Evolutionary conservation across 1,140 invertebrate genomes (phyloP).

Genomic region (Stegodyphus dumicola): DNA sequence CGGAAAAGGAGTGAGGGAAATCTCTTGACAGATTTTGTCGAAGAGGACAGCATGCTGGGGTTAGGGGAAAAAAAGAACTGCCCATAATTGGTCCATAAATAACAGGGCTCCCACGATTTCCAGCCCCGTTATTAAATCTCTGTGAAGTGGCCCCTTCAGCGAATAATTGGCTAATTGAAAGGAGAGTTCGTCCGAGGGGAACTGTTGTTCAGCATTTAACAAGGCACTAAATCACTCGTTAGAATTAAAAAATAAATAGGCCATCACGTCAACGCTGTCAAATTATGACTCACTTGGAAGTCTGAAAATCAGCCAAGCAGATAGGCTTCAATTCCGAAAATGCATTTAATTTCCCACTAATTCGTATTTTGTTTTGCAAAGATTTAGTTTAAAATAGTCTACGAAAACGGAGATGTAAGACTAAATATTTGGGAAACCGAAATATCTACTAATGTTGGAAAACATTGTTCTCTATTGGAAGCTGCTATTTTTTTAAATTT

Average conservation of each 20-base stretch:
- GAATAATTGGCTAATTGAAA: conserved; percentile 54
- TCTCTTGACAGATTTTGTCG: neutral
- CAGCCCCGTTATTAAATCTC: conserved; percentile 56
- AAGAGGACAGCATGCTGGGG: neutral
- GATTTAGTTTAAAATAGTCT: no score
- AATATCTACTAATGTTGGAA: no score
- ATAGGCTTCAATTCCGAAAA: no score
- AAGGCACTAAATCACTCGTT: conserved; percentile 41
- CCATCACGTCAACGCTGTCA: conserved; percentile 1
- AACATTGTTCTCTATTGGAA: no score
- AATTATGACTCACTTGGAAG: conserved; percentile 5
- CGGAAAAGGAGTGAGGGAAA: neutral
- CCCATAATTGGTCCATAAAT: conserved; percentile 59
- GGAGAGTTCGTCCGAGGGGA: conserved; percentile 13
- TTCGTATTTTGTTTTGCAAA: no score
- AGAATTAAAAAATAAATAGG: neutral
- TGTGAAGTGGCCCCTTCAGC: conserved; percentile 49
- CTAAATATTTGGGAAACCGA: no score
- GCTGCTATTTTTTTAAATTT: no score
- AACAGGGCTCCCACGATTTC: conserved; percentile 39
- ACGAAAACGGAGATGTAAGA: no score
- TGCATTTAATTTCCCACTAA: no score
- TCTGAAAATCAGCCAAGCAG: neutral
- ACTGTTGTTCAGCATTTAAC: conserved; percentile 53
- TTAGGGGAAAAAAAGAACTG: neutral